Percentiles rank a stretch among this genome's conserved stretches.
Conservation (phyloP, 2,113 vertebrate species). For the Pterocles burchelli region DNA sequence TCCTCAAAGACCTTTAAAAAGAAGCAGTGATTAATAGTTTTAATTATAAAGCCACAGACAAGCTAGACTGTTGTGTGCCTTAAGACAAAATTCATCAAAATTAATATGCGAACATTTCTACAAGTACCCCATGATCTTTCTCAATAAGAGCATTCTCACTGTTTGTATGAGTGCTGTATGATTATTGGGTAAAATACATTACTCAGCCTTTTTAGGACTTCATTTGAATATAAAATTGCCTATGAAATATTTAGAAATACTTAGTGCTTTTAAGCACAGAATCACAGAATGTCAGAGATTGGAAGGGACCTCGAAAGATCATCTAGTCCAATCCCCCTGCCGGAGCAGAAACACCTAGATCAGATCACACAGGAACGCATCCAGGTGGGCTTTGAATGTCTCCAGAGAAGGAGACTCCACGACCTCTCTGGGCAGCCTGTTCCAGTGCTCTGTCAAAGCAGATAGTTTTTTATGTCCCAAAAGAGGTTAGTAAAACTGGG, state of each 20-base stretch:
- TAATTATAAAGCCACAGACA: not conserved
- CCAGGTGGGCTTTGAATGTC: too few species aligned
- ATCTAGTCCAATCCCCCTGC: too few species aligned
- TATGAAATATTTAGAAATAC: slow-evolving; percentile 70
- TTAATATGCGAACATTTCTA: not conserved
- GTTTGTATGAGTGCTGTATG: slow-evolving; percentile 10
- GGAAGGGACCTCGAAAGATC: too few species aligned
- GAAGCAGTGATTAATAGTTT: not conserved
- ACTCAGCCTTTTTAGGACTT: slow-evolving; percentile 9
- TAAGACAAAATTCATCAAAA: not conserved
- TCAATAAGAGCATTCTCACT: not conserved
- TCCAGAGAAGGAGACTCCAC: too few species aligned
- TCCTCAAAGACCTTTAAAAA: not conserved
- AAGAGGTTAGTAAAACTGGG: slow-evolving; percentile 41
- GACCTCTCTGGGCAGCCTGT: too few species aligned
- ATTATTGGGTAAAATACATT: slow-evolving; percentile 51
- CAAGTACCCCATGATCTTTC: not conserved
- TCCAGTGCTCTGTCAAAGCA: too few species aligned
- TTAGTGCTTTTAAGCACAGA: slow-evolving; percentile 72
- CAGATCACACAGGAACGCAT: too few species aligned
- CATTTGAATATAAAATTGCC: slow-evolving; percentile 33
- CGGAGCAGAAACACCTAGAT: too few species aligned
- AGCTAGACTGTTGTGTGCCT: not conserved
- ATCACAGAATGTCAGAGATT: too few species aligned
- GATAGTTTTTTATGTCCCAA: slow-evolving; percentile 36